Conservation (phyloP, 2,888 invertebrate species). For the Harmothoe impar region DNA sequence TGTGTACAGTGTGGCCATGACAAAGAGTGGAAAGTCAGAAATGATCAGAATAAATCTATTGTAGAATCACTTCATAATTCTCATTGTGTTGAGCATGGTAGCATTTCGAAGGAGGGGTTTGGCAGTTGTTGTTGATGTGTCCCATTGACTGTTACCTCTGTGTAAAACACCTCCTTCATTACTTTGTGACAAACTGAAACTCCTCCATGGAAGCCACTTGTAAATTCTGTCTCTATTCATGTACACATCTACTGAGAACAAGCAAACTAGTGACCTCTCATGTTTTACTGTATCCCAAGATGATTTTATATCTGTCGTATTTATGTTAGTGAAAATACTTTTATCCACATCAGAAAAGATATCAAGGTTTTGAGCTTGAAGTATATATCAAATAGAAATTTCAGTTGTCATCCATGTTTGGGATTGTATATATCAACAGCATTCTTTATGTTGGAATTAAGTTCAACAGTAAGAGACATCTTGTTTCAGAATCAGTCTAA, state of each 20-base stretch:
- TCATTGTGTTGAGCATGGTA: slow-evolving; percentile 5
- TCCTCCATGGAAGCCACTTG: slow-evolving; percentile 4
- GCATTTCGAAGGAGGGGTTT: not conserved
- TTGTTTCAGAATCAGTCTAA: not conserved
- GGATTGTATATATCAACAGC: slow-evolving; percentile 14
- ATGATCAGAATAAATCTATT: not conserved
- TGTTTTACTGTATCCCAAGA: not conserved
- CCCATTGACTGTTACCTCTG: no score
- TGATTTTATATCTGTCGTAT: slow-evolving; percentile 35
- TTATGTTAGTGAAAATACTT: not conserved
- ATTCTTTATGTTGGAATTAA: not conserved
- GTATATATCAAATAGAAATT: no score
- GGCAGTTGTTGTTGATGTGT: no score
- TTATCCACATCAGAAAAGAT: no score
- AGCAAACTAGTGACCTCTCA: slow-evolving; percentile 10
- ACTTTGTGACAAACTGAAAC: not conserved
- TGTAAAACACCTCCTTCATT: no score
- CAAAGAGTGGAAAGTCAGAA: not conserved
- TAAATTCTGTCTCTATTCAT: not conserved
- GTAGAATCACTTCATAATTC: slow-evolving; percentile 34
- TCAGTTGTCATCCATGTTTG: not conserved
- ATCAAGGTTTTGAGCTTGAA: no score
- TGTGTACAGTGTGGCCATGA: not conserved
- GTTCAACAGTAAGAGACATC: not conserved
- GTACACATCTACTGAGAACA: not conserved